Percentiles rank a stretch among this genome's conserved stretches.
Evolutionary conservation across 2,888 invertebrate species (phyloP).

Genomic region (Diloba caeruleocephala): DNA sequence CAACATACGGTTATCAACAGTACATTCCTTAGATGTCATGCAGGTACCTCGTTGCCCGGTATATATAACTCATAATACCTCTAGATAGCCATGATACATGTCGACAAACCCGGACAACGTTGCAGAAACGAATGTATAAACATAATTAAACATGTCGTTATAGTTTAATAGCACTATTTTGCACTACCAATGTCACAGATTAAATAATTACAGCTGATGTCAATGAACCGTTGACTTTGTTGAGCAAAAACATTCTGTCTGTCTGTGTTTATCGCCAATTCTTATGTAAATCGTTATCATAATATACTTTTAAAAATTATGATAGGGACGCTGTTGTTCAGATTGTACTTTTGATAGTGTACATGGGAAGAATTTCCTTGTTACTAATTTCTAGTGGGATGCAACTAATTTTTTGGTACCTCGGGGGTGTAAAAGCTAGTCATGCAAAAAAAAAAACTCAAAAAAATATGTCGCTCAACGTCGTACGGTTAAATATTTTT

Average conservation of each 20-base stretch:
- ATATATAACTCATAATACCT: constrained; percentile 21
- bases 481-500: too few relatives aligned
- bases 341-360: constrained; percentile 21
- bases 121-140: constrained; percentile 8
- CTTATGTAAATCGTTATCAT: constrained; percentile 65
- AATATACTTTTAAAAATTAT: constrained; percentile 31
- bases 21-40: constrained; percentile 4
- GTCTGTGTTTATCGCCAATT: constrained; percentile 57
- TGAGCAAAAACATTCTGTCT: constrained; percentile 53
- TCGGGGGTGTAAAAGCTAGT: too few relatives aligned
- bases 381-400: background rate
- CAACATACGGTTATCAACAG: too few relatives aligned
- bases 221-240: constrained; percentile 66
- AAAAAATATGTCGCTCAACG: too few relatives aligned
- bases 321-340: constrained; percentile 42
- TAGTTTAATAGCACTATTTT: constrained; percentile 26
- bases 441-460: too few relatives aligned
- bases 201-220: constrained; percentile 55
- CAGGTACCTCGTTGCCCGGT: constrained; percentile 1
- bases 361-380: background rate
- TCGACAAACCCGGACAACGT: constrained; percentile 25
- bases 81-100: constrained; percentile 36
- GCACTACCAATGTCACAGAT: constrained; percentile 54
- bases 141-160: constrained; percentile 3
- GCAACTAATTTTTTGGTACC: too few relatives aligned